Base-by-base conservation (phyloP, 2,113 vertebrate genomes). In the Myrmecobius fasciatus region DNA sequence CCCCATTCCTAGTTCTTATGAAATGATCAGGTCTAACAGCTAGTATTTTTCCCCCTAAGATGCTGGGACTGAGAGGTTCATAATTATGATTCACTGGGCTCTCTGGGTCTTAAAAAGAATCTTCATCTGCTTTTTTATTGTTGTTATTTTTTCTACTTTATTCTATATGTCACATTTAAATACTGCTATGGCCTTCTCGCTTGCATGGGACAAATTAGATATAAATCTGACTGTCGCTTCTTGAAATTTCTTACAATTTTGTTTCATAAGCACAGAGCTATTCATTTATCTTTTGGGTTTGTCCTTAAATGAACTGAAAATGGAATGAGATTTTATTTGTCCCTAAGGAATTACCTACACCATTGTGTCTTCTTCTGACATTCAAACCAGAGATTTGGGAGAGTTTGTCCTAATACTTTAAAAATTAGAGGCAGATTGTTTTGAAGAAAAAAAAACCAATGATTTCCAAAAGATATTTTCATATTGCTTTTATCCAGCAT, bases 361-460 rank as follows among this genome's bases (percentile, higher is more conserved):
- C 11, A 46, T 48, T 88, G 2, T 8, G 3, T 89, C 96, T 96
- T 90, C 9, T 43, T 43, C 43, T 95, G 88, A 90, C 11, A 51
- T 48, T 91, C 14, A 25, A 91, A 93, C 9, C 11, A 94, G 54
- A 95, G 53, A 26, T 53, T 90, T 89, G 43, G 95, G 43, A 93
- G 28, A 94, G 24, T 92, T 92, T 83, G 1, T 89, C 89, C 56
- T 26, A 91, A 91, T 43, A 8, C 48, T 94, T 89, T 89, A 91
- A 46, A 94, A 97, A 91, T 90, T 36, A 95, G 46, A 94, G 22
- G 53, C 9, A 92, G 94, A 51, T 43, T 91, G 93, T 95, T 95
- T 93, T 91, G 47, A 94, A 94, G 91, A 43, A 1, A 51, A 26
- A 94, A 90, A 92, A 17, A 3, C 4, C 94, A 90, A 20, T 20